Conservation (phyloP, 2,888 invertebrate genomes). For the Microplitis manilae region DNA sequence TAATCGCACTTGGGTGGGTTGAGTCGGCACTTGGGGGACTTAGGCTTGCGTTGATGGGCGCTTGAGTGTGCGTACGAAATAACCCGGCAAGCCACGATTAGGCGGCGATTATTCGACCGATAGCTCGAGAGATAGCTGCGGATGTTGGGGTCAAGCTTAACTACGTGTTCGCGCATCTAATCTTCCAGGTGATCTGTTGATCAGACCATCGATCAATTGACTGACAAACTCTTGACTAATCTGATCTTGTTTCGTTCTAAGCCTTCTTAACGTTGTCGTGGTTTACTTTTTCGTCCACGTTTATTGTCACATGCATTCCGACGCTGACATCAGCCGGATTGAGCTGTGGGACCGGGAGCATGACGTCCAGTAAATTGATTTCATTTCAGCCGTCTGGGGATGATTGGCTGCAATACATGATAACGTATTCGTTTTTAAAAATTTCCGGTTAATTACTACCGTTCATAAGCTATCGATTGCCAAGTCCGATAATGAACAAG, state of each 20-base stretch:
- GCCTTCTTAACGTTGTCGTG: too few relatives aligned
- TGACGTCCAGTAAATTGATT: too few relatives aligned
- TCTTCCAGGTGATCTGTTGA: slow-evolving; percentile 33
- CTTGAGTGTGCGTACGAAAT: slow-evolving; percentile 16
- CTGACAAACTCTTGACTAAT: slow-evolving; percentile 17
- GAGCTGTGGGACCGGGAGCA: too few relatives aligned
- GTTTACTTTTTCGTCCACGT: too few relatives aligned
- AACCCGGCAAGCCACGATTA: slow-evolving; percentile 49
- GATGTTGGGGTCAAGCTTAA: slow-evolving; percentile 43
- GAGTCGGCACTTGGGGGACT: not conserved
- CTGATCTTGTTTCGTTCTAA: not conserved
- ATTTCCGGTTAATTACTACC: not conserved
- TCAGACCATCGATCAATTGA: slow-evolving; percentile 35
- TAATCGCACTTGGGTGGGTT: too few relatives aligned
- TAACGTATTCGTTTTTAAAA: not conserved
- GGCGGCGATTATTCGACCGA: slow-evolving; percentile 55
- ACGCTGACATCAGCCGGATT: too few relatives aligned
- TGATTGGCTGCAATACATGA: too few relatives aligned
- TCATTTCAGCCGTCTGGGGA: too few relatives aligned
- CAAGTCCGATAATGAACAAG: not conserved
- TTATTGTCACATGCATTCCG: too few relatives aligned
- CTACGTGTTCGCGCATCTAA: slow-evolving; percentile 39
- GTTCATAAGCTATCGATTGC: not conserved
- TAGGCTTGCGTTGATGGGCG: not conserved
- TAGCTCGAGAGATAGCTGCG: slow-evolving; percentile 40